Evolutionary conservation across 2,797 vertebrate species (phyloP).

Genomic region (Cetoscarus ocellatus): DNA sequence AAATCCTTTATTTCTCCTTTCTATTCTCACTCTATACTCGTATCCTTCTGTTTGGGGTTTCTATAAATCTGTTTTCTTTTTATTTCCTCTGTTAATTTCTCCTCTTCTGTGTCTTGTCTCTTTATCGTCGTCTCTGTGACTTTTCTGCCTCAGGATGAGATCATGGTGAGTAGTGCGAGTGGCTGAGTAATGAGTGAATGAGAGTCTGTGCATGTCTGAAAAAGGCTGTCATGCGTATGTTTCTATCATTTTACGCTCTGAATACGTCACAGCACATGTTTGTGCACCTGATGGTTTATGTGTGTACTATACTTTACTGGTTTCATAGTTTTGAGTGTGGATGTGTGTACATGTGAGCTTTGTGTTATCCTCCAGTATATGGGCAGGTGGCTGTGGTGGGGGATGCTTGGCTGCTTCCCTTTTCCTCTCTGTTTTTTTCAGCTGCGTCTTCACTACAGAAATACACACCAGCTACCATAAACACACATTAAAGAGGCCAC

Average conservation of each 20-base stretch:
- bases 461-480: background rate
- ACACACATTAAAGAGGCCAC: too few relatives aligned
- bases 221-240: constrained; percentile 38
- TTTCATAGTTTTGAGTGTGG: constrained; percentile 4
- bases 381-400: constrained; percentile 58
- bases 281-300: constrained; percentile 25
- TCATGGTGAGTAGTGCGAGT: constrained; percentile 93
- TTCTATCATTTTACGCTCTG: constrained; percentile 37
- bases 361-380: constrained; percentile 24
- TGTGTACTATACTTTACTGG: constrained; percentile 11
- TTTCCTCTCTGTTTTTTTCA: constrained; percentile 49
- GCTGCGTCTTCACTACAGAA: constrained; percentile 25
- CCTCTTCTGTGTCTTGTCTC: constrained; percentile 32
- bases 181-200: constrained; percentile 11
- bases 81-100: constrained; percentile 54
- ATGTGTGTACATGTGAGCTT: constrained; percentile 17
- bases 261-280: constrained; percentile 13
- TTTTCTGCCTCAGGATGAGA: constrained; percentile 94
- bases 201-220: constrained; percentile 51
- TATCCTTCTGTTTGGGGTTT: background rate
- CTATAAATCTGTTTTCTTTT: constrained; percentile 18
- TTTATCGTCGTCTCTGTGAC: constrained; percentile 81
- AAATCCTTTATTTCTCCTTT: background rate
- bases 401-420: constrained; percentile 71
- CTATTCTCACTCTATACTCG: background rate